Percentiles rank a stretch among this genome's conserved stretches.
These are phyloP conservation scores for Ceratoteleas bidentatus DNA, from an alignment of 1,140 invertebrate genomes.

Conservation along the genomic window DNA sequence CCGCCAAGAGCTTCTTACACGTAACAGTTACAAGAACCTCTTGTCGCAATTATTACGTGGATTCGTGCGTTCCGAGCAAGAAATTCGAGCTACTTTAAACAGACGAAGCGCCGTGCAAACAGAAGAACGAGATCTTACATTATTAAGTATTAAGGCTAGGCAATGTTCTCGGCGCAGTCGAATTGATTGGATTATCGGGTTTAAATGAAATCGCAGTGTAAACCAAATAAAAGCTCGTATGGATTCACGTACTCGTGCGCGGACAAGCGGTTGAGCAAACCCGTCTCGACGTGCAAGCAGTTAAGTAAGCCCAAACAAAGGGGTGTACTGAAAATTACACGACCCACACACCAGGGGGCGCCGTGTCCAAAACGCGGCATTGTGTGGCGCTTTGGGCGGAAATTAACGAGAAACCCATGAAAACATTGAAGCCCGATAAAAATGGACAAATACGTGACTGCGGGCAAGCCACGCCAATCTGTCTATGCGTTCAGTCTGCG, in stretches of 20 bases:
- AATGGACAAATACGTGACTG: constrained; percentile 40
- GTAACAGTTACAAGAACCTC: too few relatives aligned
- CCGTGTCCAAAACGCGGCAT: not conserved
- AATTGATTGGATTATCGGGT: constrained; percentile 40
- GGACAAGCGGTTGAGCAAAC: not conserved
- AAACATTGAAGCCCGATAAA: constrained; percentile 70
- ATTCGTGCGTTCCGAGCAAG: too few relatives aligned
- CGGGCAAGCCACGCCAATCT: constrained; percentile 31
- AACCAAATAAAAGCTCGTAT: constrained; percentile 25
- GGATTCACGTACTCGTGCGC: constrained; percentile 20
- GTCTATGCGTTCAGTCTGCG: constrained; percentile 6
- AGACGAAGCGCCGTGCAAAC: too few relatives aligned
- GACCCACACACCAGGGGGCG: not conserved
- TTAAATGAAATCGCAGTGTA: constrained; percentile 29
- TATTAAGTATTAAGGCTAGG: too few relatives aligned
- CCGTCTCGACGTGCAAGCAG: not conserved
- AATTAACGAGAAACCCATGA: constrained; percentile 65
- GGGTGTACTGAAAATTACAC: not conserved
- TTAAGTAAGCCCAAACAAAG: not conserved
- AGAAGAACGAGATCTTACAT: too few relatives aligned
- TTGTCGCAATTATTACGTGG: too few relatives aligned
- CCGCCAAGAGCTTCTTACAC: too few relatives aligned
- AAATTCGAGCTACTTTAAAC: too few relatives aligned
- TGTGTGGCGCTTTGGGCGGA: constrained; percentile 55
- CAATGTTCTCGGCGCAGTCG: too few relatives aligned